These are phyloP conservation scores for Geodia barretti DNA, from an alignment of 37 sponge, comb jelly and placozoan species.

Conservation along the genomic window DNA sequence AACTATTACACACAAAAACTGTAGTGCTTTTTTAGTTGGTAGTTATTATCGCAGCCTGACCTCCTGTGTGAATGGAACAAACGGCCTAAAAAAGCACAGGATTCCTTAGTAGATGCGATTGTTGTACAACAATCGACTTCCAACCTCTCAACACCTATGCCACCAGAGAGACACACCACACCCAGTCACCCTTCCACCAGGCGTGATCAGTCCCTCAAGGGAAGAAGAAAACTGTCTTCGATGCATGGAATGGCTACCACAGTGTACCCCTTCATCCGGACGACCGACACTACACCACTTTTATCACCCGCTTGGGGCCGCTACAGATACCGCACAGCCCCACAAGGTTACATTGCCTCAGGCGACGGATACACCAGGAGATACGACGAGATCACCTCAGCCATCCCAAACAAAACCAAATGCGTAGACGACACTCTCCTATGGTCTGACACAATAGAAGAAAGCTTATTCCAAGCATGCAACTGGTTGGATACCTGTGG, in stretches of 20 bases:
- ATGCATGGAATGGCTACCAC: slow-evolving; percentile 58
- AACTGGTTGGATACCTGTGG: slow-evolving; percentile 50
- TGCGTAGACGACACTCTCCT: slow-evolving; percentile 45
- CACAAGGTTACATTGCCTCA: slow-evolving; percentile 59
- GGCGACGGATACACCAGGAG: slow-evolving; percentile 52
- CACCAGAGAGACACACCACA: slow-evolving; percentile 18
- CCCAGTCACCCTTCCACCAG: slow-evolving; percentile 31
- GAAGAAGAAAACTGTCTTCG: slow-evolving; percentile 45
- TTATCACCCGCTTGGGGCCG: slow-evolving; percentile 57
- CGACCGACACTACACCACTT: slow-evolving; percentile 45
- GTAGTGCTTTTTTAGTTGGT: no score
- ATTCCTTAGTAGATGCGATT: no score
- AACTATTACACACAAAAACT: no score
- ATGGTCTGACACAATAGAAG: slow-evolving; percentile 48
- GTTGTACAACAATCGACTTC: slow-evolving; percentile 22
- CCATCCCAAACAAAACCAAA: slow-evolving; percentile 38
- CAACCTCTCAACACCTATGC: slow-evolving; percentile 23
- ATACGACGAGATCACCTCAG: slow-evolving; percentile 30
- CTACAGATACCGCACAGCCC: slow-evolving; percentile 48
- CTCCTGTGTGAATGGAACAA: no score
- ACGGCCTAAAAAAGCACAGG: no score
- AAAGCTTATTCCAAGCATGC: slow-evolving; percentile 48
- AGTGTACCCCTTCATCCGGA: slow-evolving; percentile 47
- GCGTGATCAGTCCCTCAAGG: slow-evolving; percentile 39
- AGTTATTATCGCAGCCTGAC: no score